These are phyloP conservation scores for Cyclophora albipunctata DNA, from an alignment of 2,888 invertebrate species.

Conservation along the genomic window DNA sequence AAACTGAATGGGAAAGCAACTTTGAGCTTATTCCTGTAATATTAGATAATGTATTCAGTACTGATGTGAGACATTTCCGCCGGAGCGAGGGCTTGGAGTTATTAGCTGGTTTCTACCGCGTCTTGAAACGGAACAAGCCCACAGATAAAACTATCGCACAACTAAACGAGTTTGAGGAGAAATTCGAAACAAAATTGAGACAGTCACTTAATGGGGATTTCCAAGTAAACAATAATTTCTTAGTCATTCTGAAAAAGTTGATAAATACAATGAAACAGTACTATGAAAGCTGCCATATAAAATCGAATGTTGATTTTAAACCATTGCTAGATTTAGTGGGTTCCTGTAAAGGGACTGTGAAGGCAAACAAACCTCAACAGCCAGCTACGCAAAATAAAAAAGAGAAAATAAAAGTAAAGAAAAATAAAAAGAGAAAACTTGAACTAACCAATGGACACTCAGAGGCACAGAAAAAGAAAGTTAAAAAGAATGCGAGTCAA, in stretches of 20 bases:
- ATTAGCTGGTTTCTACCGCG: conserved; percentile 78
- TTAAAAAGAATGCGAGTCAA: conserved; percentile 31
- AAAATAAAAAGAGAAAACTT: conserved; percentile 52
- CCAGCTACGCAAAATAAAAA: conserved; percentile 25
- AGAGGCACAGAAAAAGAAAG: conserved; percentile 41
- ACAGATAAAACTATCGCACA: conserved; percentile 41
- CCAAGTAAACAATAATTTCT: conserved; percentile 74
- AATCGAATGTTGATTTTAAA: conserved; percentile 47
- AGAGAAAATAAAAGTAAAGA: conserved; percentile 27
- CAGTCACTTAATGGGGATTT: conserved; percentile 51
- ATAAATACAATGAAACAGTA: conserved; percentile 68
- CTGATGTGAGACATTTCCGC: conserved; percentile 77
- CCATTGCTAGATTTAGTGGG: conserved; percentile 35
- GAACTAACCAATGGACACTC: conserved; percentile 40
- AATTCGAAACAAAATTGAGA: conserved; percentile 56
- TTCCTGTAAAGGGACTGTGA: conserved; percentile 39
- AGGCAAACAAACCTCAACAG: conserved; percentile 29
- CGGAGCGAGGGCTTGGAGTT: conserved; percentile 81
- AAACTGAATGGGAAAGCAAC: conserved; percentile 79
- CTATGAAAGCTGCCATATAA: conserved; percentile 51
- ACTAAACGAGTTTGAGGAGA: conserved; percentile 58
- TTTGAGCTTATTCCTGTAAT: conserved; percentile 75
- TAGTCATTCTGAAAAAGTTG: conserved; percentile 69
- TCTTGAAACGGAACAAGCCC: conserved; percentile 67
- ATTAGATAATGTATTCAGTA: conserved; percentile 76